Evolutionary conservation across 2,888 invertebrate species (phyloP), one percentile per base, ranked within the genome.

Genomic region (Clunio marinus): DNA sequence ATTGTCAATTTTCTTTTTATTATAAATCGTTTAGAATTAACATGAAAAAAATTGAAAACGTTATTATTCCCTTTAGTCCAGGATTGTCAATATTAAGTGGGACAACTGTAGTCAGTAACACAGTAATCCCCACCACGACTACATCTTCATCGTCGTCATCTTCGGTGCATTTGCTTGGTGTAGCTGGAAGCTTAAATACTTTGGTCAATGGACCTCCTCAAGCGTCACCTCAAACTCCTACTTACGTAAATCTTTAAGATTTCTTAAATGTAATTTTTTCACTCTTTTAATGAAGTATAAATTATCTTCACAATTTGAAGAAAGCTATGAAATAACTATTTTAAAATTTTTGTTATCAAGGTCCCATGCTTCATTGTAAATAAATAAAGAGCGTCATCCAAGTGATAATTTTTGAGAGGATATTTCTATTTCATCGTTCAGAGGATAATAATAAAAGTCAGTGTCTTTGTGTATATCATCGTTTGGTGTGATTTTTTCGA

Each of bases 241-340:
- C 93, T 75, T 93, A 93, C 84, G 93, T 93, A 81, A 93, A 93
- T 87, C 91, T 93, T 85, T 90, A 90, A 68, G 66, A 57, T 70
- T 37, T 68, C 27, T 55, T 60, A 63, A 63, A 63, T 63, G 63
- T 63, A 63, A 63, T 46, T 63, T 51, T 51, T 46, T 25, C 25
- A 57, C 4, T 57, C 25, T 51, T 51, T 51, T 17, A 41, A 41
- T 15, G 41, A 41, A 41, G n/a, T n/a, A n/a, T n/a, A n/a, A n/a
- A n/a, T n/a, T n/a, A n/a, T n/a, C n/a, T n/a, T n/a, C n/a, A n/a
- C n/a, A n/a, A n/a, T n/a, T n/a, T n/a, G n/a, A n/a, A n/a, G n/a
- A n/a, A n/a, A n/a, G n/a, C 32, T 32, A 32, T 7, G 4, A 4
- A 10, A 32, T 32, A 22, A 51, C 17, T 51, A 17, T 51, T 51